Percentiles rank a stretch among this genome's conserved stretches.
Conservation (phyloP, 1,140 invertebrate species). For the Eubasilissa regina region DNA sequence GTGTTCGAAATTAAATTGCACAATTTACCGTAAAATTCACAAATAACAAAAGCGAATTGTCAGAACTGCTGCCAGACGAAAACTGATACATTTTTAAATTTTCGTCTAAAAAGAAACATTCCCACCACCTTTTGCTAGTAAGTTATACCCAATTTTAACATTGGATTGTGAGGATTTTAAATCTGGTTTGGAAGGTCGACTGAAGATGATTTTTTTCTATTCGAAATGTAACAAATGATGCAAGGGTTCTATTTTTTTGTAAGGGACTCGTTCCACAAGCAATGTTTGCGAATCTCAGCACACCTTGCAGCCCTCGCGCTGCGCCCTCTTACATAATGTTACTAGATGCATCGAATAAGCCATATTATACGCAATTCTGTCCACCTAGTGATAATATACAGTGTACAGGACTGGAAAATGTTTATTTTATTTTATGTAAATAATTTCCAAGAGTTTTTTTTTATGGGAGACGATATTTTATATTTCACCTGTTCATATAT, state of each 20-base stretch:
- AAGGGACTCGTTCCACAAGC: conserved; percentile 32
- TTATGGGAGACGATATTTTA: no score
- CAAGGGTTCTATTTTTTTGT: conserved; percentile 42
- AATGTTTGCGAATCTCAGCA: conserved; percentile 13
- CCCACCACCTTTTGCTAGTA: not conserved
- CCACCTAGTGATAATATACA: not conserved
- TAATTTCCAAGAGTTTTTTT: no score
- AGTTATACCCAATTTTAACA: not conserved
- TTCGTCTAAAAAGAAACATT: not conserved
- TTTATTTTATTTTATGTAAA: not conserved
- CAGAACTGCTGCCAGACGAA: not conserved
- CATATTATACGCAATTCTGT: conserved; percentile 45
- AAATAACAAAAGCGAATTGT: not conserved
- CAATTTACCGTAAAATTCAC: conserved; percentile 44
- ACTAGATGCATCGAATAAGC: conserved; percentile 51
- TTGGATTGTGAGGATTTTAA: conserved; percentile 18
- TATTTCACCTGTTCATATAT: no score
- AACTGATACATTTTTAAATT: not conserved
- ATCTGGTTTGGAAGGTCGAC: not conserved
- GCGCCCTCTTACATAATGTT: conserved; percentile 52
- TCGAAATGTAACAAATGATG: conserved; percentile 28
- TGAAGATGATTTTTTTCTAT: conserved; percentile 12
- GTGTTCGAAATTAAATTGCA: conserved; percentile 18
- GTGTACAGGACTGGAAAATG: conserved; percentile 6
- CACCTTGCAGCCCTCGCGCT: conserved; percentile 46